Conservation (phyloP, 2,888 invertebrate species). For the Zeuzera pyrina region DNA sequence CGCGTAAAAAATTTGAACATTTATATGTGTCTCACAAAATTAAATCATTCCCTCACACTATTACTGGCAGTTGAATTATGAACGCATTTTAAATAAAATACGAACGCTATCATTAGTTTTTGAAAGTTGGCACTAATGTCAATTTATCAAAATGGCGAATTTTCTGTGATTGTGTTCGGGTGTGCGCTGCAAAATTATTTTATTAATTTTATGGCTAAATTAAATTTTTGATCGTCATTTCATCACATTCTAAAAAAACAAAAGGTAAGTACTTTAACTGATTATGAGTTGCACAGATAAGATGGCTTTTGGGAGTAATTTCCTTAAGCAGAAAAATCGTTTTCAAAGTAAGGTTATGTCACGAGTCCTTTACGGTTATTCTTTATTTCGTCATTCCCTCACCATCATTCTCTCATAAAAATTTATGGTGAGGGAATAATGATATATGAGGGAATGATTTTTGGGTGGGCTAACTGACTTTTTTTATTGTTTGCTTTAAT, state of each 20-base stretch:
- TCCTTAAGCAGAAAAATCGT: constrained; percentile 3
- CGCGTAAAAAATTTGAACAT: neutral
- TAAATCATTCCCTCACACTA: constrained; percentile 6
- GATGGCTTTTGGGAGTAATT: constrained; percentile 4
- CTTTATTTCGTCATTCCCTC: constrained; percentile 9
- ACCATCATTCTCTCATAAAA: too few relatives aligned
- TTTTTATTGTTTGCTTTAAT: constrained; percentile 5
- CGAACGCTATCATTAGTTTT: constrained; percentile 3
- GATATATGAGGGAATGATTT: too few relatives aligned
- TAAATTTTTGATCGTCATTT: constrained; percentile 5
- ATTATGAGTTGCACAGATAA: constrained; percentile 4
- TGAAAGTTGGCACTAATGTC: constrained; percentile 4
- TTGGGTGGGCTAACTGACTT: constrained; percentile 3
- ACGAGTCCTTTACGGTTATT: constrained; percentile 9
- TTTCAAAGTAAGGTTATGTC: constrained; percentile 9
- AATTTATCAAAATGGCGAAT: constrained; percentile 5
- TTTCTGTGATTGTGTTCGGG: constrained; percentile 3
- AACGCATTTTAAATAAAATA: constrained; percentile 5
- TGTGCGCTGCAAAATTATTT: constrained; percentile 4
- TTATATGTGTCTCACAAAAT: constrained; percentile 5
- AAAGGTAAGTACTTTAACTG: constrained; percentile 4
- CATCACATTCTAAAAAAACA: constrained; percentile 4
- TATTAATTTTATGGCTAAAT: constrained; percentile 3
- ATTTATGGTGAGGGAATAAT: constrained; percentile 7
- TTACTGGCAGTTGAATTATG: constrained; percentile 4